These are phyloP conservation scores for Leptinotarsa undecemlineata DNA, from an alignment of 1,140 invertebrate species.

Conservation along the genomic window DNA sequence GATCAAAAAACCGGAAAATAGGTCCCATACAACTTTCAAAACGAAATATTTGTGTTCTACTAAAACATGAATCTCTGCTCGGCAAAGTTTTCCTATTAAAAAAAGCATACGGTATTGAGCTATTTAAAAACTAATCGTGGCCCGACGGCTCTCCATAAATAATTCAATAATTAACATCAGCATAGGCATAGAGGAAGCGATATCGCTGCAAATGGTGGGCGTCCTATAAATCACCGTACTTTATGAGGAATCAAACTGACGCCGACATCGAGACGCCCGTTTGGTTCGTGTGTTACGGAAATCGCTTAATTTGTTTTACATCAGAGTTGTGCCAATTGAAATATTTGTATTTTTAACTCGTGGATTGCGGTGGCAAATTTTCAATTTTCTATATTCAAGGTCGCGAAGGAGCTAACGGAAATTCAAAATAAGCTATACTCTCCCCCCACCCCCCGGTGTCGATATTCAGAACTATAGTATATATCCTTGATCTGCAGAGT, in stretches of 20 bases:
- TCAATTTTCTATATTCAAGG: background rate
- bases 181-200: background rate
- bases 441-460: no score
- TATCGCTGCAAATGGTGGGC: slow-evolving; percentile 3
- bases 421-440: no score
- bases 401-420: background rate
- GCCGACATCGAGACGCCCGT: slow-evolving; percentile 14
- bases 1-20: no score
- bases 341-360: background rate
- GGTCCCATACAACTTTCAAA: no score
- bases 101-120: no score
- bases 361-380: background rate
- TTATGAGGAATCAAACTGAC: slow-evolving; percentile 14
- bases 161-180: slow-evolving; percentile 13
- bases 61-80: no score
- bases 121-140: background rate
- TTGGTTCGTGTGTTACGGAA: background rate
- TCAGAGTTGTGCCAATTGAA: background rate
- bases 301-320: slow-evolving; percentile 8
- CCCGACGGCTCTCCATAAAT: slow-evolving; percentile 12
- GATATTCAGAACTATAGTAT: no score
- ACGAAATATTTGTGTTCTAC: no score
- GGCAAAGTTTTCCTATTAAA: no score
- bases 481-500: no score
- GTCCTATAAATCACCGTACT: slow-evolving; percentile 13